These are phyloP conservation scores for Polydrusus tereticollis DNA, from an alignment of 2,888 invertebrate genomes.

Conservation along the genomic window DNA sequence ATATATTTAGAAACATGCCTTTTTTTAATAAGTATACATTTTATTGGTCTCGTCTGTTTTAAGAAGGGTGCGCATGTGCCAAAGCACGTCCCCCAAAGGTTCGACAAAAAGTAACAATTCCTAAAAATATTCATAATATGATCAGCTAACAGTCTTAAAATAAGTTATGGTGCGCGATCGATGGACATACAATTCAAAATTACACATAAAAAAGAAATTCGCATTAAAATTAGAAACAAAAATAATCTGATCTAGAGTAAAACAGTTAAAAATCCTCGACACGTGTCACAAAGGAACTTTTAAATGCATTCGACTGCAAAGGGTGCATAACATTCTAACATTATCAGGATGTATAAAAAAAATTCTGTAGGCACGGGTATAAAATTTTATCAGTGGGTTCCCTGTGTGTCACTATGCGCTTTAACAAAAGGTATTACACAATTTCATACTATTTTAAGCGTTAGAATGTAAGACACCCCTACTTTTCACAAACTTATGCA, in stretches of 20 bases:
- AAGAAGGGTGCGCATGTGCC: slow-evolving; percentile 37
- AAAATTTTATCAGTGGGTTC: too few relatives aligned
- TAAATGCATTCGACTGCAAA: not conserved
- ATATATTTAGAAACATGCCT: slow-evolving; percentile 39
- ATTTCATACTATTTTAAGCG: too few relatives aligned
- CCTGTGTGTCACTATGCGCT: too few relatives aligned
- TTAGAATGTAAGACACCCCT: too few relatives aligned
- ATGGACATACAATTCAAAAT: not conserved
- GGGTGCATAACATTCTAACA: too few relatives aligned
- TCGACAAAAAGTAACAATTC: slow-evolving; percentile 59
- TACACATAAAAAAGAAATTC: too few relatives aligned
- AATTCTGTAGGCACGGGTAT: too few relatives aligned
- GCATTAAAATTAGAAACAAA: not conserved
- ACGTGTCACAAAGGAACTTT: not conserved
- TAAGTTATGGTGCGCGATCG: slow-evolving; percentile 53
- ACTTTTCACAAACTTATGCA: too few relatives aligned
- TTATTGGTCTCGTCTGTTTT: slow-evolving; percentile 50
- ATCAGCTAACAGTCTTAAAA: slow-evolving; percentile 67
- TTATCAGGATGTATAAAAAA: too few relatives aligned
- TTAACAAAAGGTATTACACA: too few relatives aligned
- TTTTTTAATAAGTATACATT: slow-evolving; percentile 46
- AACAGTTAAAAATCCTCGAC: not conserved
- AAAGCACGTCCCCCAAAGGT: slow-evolving; percentile 43
- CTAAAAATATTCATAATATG: slow-evolving; percentile 56
- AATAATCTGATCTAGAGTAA: not conserved